phyloP scores from a whole-genome alignment of 1,140 invertebrate species.

The Halictus rubicundus region DNA sequence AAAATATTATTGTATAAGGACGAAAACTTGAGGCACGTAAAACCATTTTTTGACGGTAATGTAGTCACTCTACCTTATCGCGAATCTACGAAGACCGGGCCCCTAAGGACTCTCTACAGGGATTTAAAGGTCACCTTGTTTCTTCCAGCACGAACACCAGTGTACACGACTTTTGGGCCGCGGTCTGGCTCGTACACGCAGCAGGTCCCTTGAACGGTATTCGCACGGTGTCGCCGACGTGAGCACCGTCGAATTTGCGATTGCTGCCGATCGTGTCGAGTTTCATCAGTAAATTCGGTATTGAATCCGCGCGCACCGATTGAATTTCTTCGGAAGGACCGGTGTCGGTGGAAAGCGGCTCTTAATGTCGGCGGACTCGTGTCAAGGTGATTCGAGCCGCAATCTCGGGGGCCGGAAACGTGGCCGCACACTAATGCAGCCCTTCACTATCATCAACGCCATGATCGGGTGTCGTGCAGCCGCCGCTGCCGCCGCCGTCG shows the following conservation, averaged over 20 bases:
- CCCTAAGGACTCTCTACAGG: no score
- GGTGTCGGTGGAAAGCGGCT: not conserved
- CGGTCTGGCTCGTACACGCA: not conserved
- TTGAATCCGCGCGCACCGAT: not conserved
- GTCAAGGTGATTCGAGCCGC: conserved; percentile 28
- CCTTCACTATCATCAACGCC: conserved; percentile 22
- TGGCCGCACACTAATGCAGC: conserved; percentile 19
- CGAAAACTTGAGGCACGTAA: no score
- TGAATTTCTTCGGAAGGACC: not conserved
- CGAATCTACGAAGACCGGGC: no score
- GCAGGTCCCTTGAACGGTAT: not conserved
- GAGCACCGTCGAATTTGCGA: not conserved
- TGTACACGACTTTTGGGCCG: no score
- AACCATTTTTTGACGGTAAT: no score
- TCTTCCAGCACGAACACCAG: no score
- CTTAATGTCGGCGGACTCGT: conserved; percentile 29
- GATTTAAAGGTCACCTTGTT: no score
- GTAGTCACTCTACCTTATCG: no score
- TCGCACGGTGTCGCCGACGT: not conserved
- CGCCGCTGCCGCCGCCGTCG: no score
- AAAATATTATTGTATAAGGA: no score
- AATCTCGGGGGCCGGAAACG: conserved; percentile 26
- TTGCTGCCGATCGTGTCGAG: not conserved
- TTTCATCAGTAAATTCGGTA: conserved; percentile 4
- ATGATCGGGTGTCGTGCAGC: conserved; percentile 25